These are phyloP conservation scores for Emys orbicularis DNA, from an alignment of 2,797 vertebrate species.

Conservation along the genomic window DNA sequence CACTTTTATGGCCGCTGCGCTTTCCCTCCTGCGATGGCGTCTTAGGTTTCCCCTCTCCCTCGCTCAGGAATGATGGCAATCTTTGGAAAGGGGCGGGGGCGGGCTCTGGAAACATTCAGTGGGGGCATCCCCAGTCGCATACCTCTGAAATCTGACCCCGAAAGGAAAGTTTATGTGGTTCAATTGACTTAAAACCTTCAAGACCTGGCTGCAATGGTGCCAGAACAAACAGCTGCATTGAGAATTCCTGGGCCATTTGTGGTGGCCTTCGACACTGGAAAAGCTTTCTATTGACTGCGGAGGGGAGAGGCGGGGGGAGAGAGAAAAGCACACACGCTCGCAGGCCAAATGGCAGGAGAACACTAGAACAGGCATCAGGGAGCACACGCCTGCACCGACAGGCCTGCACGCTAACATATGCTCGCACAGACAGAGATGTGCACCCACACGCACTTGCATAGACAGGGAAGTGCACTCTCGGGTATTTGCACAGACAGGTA, in stretches of 20 bases:
- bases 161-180: constrained; percentile 53
- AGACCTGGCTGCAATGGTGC: constrained; percentile 29
- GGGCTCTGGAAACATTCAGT: constrained; percentile 48
- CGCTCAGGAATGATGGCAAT: constrained; percentile 3
- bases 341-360: neutral
- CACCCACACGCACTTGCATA: neutral
- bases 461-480: neutral
- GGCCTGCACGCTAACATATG: neutral
- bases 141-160: constrained; percentile 50
- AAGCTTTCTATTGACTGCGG: constrained; percentile 17
- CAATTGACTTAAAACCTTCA: neutral
- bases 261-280: constrained; percentile 33
- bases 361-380: too few relatives aligned
- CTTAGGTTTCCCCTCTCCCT: constrained; percentile 9
- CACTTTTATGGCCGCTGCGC: neutral
- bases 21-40: neutral
- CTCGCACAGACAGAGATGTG: neutral
- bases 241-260: constrained; percentile 49
- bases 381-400: neutral
- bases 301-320: neutral
- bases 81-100: constrained; percentile 1
- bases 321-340: neutral
- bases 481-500: fast-evolving
- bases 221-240: constrained; percentile 61
- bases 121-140: constrained; percentile 33